Evolutionary conservation across 1,140 invertebrate genomes (phyloP), one percentile per base, ranked within the genome.

Genomic region (Himalopsyche phryganea): DNA sequence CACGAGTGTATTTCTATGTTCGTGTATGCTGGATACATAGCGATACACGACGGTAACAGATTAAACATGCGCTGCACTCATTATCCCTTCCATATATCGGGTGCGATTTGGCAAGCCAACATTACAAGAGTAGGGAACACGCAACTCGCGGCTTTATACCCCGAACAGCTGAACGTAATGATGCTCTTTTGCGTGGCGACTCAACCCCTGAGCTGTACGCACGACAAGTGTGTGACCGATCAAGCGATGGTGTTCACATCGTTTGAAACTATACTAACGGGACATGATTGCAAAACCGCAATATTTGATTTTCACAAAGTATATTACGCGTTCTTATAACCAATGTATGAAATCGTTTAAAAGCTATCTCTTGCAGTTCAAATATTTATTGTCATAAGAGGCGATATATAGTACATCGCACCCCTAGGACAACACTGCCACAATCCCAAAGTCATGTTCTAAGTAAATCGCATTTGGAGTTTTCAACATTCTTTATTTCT

Each of bases 101-200:
- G 50, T 53, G 41, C 41, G 41, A 53, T 53, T 53, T 44, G 50
- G 50, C 38, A 44, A 7, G 28, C 40, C 20, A 40, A 40, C 50
- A 28, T 28, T 28, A 28, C 23, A 9, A 28, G 9, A 28, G 23
- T 28, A 28, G 23, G 23, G 23, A 28, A 28, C 23, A 28, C 23
- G 18, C 42, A n/a, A n/a, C 14, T 17, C 11, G 36, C 44, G 35
- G 53, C 52, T 50, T 56, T 47, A 61, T 51, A 40, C 56, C 56
- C 33, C 50, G 51, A 41, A 47, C 61, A 63, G 61, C 61, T 63
- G 61, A 58, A 59, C 56, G 58, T 63, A 63, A 63, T 59, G 61
- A 63, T 63, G 61, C 61, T 56, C 61, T 63, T 63, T 63, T 59
- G 50, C 59, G 50, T 23, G 51, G 60, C 56, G 14, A 59, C 49